Conservation (phyloP, 2,113 vertebrate genomes). For the Heteronetta atricapilla region DNA sequence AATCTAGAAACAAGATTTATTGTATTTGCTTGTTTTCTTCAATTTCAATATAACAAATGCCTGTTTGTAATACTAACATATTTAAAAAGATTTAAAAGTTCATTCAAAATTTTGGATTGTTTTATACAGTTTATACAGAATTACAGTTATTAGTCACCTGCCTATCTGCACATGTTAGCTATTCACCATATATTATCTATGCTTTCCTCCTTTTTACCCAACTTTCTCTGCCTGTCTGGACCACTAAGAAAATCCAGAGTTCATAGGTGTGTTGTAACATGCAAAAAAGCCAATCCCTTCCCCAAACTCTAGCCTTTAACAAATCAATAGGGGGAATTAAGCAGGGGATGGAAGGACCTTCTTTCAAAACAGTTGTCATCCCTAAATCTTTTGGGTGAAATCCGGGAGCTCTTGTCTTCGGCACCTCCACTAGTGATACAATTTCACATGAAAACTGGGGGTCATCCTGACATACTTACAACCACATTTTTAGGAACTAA, state of each 20-base stretch:
- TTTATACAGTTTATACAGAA: not conserved
- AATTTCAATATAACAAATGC: not conserved
- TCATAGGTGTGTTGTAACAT: not conserved
- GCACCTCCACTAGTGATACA: not conserved
- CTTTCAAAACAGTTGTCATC: not conserved
- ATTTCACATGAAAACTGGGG: not conserved
- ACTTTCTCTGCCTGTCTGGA: not conserved
- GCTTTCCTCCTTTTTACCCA: not conserved
- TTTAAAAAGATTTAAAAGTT: not conserved
- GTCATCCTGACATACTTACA: not conserved
- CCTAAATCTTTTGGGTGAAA: not conserved
- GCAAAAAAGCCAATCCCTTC: not conserved
- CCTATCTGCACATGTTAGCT: not conserved
- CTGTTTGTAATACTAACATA: not conserved
- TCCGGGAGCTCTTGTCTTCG: not conserved
- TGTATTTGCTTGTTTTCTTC: not conserved
- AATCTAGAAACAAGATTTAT: not conserved
- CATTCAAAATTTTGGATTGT: not conserved
- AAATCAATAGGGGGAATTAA: not conserved
- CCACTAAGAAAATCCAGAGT: not conserved
- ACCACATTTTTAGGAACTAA: not conserved
- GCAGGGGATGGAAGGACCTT: not conserved
- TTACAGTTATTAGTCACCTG: not conserved
- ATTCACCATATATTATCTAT: not conserved
- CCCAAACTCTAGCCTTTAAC: not conserved